A percentile compares a stretch with the other conserved stretches of the same genome.
Conservation (phyloP, 2,113 vertebrate species). For the Gavia stellata region DNA sequence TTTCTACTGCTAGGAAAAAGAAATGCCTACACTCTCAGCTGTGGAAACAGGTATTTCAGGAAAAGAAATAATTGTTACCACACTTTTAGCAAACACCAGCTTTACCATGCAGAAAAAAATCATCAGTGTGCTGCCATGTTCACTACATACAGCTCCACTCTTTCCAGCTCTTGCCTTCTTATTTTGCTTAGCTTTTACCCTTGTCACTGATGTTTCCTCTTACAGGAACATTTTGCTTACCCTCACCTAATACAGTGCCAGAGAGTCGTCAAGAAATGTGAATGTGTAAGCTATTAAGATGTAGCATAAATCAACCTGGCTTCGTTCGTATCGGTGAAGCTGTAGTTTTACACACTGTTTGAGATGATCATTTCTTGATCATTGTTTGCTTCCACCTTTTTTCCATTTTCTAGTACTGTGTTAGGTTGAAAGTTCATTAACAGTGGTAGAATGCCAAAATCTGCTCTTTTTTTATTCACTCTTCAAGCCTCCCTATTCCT, state of each 20-base stretch:
- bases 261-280: not conserved
- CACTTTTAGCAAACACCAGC: not conserved
- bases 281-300: fast-evolving
- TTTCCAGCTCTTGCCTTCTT: not conserved
- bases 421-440: not conserved
- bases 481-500: not conserved
- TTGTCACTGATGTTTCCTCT: not conserved
- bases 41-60: not conserved
- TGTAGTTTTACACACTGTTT: not conserved
- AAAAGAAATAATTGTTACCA: not conserved
- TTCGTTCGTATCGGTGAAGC: not conserved
- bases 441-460: not conserved
- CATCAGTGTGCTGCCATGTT: not conserved
- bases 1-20: not conserved
- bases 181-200: not conserved
- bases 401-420: not conserved
- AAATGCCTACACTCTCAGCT: not conserved
- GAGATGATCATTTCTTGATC: not conserved
- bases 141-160: not conserved
- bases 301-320: not conserved
- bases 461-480: not conserved
- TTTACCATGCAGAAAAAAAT: not conserved
- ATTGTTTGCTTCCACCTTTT: not conserved
- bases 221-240: not conserved
- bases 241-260: no score